A percentile compares a stretch with the other conserved stretches of the same genome.
Conservation (phyloP, 2,888 invertebrate species). For the Carabus problematicus region DNA sequence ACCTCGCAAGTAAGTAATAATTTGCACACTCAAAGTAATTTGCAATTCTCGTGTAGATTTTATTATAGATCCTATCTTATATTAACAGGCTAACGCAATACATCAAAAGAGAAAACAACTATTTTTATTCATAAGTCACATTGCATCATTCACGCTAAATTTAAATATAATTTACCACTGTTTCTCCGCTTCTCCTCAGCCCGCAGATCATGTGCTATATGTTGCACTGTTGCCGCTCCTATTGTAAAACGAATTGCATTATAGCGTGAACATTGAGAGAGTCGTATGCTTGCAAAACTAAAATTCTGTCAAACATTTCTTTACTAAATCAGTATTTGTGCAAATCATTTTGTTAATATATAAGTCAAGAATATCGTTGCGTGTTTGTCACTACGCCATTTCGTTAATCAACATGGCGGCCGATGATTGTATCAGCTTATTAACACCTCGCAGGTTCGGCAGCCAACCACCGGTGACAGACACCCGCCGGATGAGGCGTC, state of each 20-base stretch:
- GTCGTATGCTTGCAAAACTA: no score
- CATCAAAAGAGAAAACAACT: slow-evolving; percentile 11
- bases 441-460: slow-evolving; percentile 20
- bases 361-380: not conserved
- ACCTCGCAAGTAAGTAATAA: no score
- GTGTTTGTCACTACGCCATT: not conserved
- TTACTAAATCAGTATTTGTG: not conserved
- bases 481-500: slow-evolving; percentile 8
- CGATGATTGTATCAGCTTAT: slow-evolving; percentile 22
- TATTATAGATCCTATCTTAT: no score
- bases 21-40: no score
- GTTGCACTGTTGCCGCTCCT: no score
- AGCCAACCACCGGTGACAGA: slow-evolving; percentile 13
- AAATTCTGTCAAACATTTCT: not conserved
- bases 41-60: no score
- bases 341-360: not conserved
- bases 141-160: slow-evolving; percentile 32
- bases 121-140: slow-evolving; percentile 15
- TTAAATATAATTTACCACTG: slow-evolving; percentile 28
- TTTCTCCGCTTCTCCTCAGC: not conserved
- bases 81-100: no score
- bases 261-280: no score
- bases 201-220: no score
- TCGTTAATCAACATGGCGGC: slow-evolving; percentile 27
- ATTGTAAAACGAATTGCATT: no score